These are phyloP conservation scores for Odocoileus hemionus DNA, from an alignment of 2,113 vertebrate genomes.

Conservation along the genomic window DNA sequence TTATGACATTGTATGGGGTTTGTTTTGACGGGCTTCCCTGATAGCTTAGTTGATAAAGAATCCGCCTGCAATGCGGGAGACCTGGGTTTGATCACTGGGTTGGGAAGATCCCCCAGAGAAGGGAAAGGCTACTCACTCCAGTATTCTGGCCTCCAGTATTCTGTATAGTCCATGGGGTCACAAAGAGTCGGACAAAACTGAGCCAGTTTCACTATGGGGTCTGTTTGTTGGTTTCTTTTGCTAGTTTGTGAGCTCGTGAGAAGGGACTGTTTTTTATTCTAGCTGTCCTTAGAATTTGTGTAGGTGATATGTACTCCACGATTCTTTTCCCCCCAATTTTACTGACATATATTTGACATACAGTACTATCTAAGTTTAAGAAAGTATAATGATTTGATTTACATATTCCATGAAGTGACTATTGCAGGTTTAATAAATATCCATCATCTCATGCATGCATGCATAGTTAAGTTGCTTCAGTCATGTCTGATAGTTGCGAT, in stretches of 20 bases:
- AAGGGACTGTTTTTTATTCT: not conserved
- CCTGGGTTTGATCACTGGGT: not conserved
- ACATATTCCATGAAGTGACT: not conserved
- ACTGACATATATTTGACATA: not conserved
- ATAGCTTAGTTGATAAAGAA: not conserved
- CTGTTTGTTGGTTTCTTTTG: not conserved
- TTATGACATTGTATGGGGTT: not conserved
- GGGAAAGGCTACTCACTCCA: not conserved
- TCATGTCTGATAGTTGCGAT: not conserved
- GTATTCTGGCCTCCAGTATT: not conserved
- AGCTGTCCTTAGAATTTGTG: not conserved
- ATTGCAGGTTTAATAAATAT: not conserved
- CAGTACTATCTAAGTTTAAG: not conserved
- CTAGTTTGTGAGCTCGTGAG: not conserved
- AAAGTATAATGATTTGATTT: not conserved
- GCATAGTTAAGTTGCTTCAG: not conserved
- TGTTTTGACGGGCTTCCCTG: not conserved
- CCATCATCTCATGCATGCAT: not conserved
- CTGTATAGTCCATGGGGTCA: not conserved
- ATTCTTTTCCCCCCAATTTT: not conserved
- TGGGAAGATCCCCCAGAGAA: not conserved
- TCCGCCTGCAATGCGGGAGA: rapidly evolving
- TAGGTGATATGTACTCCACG: not conserved
- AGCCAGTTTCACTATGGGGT: not conserved
- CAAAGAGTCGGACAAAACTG: not conserved